These are phyloP conservation scores for Heterodera schachtii DNA, from an alignment of 1,140 invertebrate genomes.

Conservation along the genomic window DNA sequence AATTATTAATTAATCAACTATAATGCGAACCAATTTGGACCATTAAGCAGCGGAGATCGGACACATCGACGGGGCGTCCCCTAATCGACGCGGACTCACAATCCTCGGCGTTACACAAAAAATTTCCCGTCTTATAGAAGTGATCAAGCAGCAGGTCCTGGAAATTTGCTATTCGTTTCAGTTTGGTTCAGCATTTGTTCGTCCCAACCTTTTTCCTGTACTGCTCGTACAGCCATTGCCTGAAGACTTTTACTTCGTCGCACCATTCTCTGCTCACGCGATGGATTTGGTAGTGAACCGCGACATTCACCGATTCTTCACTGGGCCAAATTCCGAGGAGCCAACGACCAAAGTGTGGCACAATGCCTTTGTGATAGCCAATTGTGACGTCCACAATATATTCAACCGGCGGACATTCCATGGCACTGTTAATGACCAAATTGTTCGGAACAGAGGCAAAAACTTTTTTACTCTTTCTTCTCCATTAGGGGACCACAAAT, in stretches of 20 bases:
- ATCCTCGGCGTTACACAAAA: constrained; percentile 33
- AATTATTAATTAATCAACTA: too few species aligned
- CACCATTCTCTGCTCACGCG: constrained; percentile 47
- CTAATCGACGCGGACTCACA: background rate
- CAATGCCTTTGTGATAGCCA: constrained; percentile 56
- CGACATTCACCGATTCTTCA: constrained; percentile 37
- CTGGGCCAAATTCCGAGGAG: constrained; percentile 60
- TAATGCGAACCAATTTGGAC: constrained; percentile 37
- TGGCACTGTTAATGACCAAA: constrained; percentile 1
- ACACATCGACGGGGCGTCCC: constrained; percentile 42
- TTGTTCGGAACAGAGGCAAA: background rate
- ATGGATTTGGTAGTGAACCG: constrained; percentile 59
- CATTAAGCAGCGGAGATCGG: constrained; percentile 37
- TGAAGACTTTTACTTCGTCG: constrained; percentile 48
- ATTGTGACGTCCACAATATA: constrained; percentile 61
- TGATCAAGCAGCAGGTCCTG: constrained; percentile 53
- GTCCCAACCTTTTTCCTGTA: constrained; percentile 57
- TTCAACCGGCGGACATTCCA: constrained; percentile 49
- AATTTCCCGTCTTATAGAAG: constrained; percentile 52
- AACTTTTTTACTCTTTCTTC: constrained; percentile 13
- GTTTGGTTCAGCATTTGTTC: too few species aligned
- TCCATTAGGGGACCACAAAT: constrained; percentile 49
- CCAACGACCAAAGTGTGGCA: constrained; percentile 50
- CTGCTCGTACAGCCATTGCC: constrained; percentile 56
- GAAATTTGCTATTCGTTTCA: constrained; percentile 27